phyloP scores from a whole-genome alignment of 1,140 invertebrate genomes.

The Drosophila lini region DNA sequence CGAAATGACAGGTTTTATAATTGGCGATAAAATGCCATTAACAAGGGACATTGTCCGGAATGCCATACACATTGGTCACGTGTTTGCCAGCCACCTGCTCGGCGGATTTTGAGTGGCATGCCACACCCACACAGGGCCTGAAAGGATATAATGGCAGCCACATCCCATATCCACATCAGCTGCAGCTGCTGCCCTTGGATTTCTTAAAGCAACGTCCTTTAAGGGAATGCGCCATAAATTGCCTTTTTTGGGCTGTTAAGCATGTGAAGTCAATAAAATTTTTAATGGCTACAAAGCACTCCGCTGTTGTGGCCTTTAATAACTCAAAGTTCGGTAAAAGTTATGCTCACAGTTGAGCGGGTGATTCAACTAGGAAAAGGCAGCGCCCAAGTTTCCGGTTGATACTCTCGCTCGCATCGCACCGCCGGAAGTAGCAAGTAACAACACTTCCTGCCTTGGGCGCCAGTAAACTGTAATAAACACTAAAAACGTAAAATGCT shows the following conservation, averaged over 20 bases:
- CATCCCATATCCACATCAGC: slow-evolving; percentile 26
- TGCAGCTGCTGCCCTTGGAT: slow-evolving; percentile 35
- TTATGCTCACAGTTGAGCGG: slow-evolving; percentile 8
- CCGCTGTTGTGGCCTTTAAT: slow-evolving; percentile 25
- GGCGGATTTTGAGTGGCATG: slow-evolving; percentile 44
- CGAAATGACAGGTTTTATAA: slow-evolving; percentile 77
- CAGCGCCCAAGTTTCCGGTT: slow-evolving; percentile 47
- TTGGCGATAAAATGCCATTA: slow-evolving; percentile 80
- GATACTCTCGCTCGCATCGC: slow-evolving; percentile 37
- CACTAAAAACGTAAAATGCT: slow-evolving; percentile 65
- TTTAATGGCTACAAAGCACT: slow-evolving; percentile 48
- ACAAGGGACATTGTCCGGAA: slow-evolving; percentile 53
- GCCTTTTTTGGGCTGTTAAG: slow-evolving; percentile 34
- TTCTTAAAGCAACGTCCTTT: slow-evolving; percentile 25
- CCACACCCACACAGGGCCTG: slow-evolving; percentile 11
- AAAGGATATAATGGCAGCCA: slow-evolving; percentile 19
- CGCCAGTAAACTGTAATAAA: slow-evolving; percentile 76
- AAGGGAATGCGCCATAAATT: slow-evolving; percentile 51
- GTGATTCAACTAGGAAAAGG: slow-evolving; percentile 39
- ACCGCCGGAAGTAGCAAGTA: slow-evolving; percentile 70
- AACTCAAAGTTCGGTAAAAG: slow-evolving; percentile 32
- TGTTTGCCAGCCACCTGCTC: slow-evolving; percentile 51
- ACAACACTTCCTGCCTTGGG: slow-evolving; percentile 63
- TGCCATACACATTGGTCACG: slow-evolving; percentile 53
- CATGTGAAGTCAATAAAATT: slow-evolving; percentile 69